phyloP scores from a whole-genome alignment of 2,888 invertebrate genomes.

The Erpobdella octoculata region DNA sequence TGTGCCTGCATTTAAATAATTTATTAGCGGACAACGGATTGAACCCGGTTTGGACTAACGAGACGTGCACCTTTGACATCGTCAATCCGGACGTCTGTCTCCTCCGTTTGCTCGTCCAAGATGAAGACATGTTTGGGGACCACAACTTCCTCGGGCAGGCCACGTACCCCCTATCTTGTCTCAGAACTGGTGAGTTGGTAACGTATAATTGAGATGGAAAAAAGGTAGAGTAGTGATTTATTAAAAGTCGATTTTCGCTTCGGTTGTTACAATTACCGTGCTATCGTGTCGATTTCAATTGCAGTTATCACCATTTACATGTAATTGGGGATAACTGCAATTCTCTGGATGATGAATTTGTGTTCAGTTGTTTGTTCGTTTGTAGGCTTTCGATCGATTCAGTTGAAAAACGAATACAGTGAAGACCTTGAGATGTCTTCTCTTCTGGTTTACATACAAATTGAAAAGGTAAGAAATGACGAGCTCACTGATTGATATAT shows the following conservation, averaged over 20 bases:
- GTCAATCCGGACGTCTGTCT: constrained; percentile 57
- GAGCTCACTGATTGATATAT: not conserved
- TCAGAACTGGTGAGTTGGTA: constrained; percentile 41
- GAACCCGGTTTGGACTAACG: constrained; percentile 58
- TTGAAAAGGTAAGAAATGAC: constrained; percentile 52
- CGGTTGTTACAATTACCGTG: not conserved
- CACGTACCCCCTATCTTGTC: constrained; percentile 69
- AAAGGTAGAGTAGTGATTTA: no score
- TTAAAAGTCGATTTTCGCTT: no score
- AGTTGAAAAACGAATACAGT: constrained; percentile 77
- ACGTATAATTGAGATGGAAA: not conserved
- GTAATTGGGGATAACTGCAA: not conserved
- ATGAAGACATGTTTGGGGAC: constrained; percentile 92
- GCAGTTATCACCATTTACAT: not conserved
- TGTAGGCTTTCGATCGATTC: constrained; percentile 78
- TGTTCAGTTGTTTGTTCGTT: not conserved
- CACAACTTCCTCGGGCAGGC: constrained; percentile 93
- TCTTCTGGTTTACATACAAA: constrained; percentile 71
- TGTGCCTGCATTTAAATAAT: not conserved
- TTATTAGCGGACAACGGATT: constrained; percentile 62
- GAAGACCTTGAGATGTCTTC: constrained; percentile 87
- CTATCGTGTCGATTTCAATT: not conserved
- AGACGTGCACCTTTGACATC: constrained; percentile 57
- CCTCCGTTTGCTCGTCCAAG: constrained; percentile 57
- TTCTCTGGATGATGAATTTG: not conserved